Base-by-base conservation (phyloP, 1,140 invertebrate species). In the Drosophila virilis region DNA sequence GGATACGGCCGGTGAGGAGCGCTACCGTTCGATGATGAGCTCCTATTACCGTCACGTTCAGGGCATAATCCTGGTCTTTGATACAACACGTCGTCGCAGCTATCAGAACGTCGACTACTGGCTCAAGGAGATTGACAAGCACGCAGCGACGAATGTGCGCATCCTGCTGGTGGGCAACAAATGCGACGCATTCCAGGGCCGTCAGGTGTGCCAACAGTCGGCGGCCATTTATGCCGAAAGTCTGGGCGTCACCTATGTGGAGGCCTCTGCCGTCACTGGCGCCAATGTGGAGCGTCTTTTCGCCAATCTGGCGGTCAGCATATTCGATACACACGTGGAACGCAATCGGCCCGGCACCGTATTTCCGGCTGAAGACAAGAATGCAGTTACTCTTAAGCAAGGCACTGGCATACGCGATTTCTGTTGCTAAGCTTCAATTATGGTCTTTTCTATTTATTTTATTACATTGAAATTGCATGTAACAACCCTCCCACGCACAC, bases 1-100 rank as follows among this genome's bases (percentile, higher is more conserved):
- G 76, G 76, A 83, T 42, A 64, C 80, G 0, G 43, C 80, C 2
- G 80, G 80, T 9, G 76, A 66, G 55, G 77, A 84, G 15, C 80
- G 80, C 1, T 83, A 68, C 12, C 65, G 40, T 6, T 33, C 60
- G 0, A 1, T 83, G 6, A 6, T 66, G 9, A 43, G 32, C 10
- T 0, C 12, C 0, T 84, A 79, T 1, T 83, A 73, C 45, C 59
- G 68, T 0, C 22, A 37, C 0, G 73, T 61, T 4, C 55, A 84
- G 15, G 80, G 80, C 8, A 40, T 80, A 0, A 37, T 84, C 0
- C 28, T 84, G 0, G 77, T 84, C 12, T 84, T 69, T 6, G 80
- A 84, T 40, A 70, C 57, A 9, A 84, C 80, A 0, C 32, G 33
- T 0, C 9, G n/a, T 0, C 0, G 4, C 6, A 77, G 64, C 10